Evolutionary conservation across 2,888 invertebrate species (phyloP).

Genomic region (Amphipyra berbera): DNA sequence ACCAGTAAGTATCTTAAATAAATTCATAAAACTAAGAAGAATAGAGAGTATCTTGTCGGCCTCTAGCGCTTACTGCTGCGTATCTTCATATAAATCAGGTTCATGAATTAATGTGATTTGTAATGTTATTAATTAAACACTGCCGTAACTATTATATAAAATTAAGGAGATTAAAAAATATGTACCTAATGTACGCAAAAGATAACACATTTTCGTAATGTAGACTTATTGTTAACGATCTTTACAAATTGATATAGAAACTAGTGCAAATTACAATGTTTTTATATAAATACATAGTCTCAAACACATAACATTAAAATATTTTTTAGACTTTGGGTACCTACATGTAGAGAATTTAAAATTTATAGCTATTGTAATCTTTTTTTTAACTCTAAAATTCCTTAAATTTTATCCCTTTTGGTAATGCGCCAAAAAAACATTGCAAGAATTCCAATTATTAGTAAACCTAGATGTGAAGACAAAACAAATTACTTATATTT

Average conservation of each 20-base stretch:
- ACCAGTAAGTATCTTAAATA: too few relatives aligned
- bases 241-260: constrained; percentile 46
- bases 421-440: constrained; percentile 2
- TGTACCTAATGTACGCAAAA: constrained; percentile 40
- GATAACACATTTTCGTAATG: constrained; percentile 39
- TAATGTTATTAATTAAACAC: constrained; percentile 60
- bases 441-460: constrained; percentile 18
- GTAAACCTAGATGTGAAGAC: constrained; percentile 20
- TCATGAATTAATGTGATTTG: constrained; percentile 35
- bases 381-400: constrained; percentile 27
- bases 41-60: constrained; percentile 19
- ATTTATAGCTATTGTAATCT: constrained; percentile 28
- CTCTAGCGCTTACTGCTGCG: constrained; percentile 23
- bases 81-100: constrained; percentile 36
- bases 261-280: constrained; percentile 25
- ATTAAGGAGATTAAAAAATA: constrained; percentile 43
- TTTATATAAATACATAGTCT: constrained; percentile 30
- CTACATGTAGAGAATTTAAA: constrained; percentile 30
- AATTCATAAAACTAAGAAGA: constrained; percentile 16
- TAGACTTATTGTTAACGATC: constrained; percentile 43
- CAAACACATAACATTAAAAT: constrained; percentile 15
- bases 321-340: constrained; percentile 22
- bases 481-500: constrained; percentile 18
- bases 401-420: constrained; percentile 5
- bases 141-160: constrained; percentile 61